Conservation (phyloP, 2,113 vertebrate species). For the Nesogale talazaci region DNA sequence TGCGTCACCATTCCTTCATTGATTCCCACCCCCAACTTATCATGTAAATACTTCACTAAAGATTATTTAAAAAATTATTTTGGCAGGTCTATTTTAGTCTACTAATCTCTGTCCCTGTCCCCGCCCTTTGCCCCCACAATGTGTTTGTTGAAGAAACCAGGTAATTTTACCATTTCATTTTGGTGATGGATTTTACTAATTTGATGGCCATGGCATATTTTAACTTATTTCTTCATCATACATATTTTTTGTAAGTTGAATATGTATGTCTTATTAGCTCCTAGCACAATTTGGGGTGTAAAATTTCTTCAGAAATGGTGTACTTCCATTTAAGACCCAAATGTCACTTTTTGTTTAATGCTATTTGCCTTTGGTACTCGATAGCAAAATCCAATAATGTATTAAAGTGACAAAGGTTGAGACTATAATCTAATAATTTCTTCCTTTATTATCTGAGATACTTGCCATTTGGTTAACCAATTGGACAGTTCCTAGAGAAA, state of each 20-base stretch:
- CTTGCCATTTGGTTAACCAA: too few relatives aligned
- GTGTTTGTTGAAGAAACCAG: constrained; percentile 8
- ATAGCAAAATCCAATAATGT: too few relatives aligned
- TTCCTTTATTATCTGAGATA: too few relatives aligned
- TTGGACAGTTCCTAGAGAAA: too few relatives aligned
- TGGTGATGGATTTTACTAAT: too few relatives aligned
- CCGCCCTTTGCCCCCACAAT: too few relatives aligned
- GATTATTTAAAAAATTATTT: not conserved
- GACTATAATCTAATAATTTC: too few relatives aligned
- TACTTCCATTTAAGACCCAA: not conserved
- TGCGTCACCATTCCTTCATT: not conserved
- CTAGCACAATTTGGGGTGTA: not conserved
- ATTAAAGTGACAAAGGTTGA: too few relatives aligned
- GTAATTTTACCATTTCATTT: not conserved
- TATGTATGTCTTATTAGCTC: not conserved
- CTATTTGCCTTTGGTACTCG: too few relatives aligned
- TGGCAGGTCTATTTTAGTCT: not conserved
- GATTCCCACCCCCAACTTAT: not conserved
- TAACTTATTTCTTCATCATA: not conserved
- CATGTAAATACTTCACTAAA: not conserved
- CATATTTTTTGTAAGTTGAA: not conserved
- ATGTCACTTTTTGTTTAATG: not conserved
- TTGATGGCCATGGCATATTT: too few relatives aligned
- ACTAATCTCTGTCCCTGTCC: too few relatives aligned
- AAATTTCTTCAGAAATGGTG: not conserved